Base-by-base conservation (phyloP, 2,888 invertebrate genomes). In the Lymantria dispar region DNA sequence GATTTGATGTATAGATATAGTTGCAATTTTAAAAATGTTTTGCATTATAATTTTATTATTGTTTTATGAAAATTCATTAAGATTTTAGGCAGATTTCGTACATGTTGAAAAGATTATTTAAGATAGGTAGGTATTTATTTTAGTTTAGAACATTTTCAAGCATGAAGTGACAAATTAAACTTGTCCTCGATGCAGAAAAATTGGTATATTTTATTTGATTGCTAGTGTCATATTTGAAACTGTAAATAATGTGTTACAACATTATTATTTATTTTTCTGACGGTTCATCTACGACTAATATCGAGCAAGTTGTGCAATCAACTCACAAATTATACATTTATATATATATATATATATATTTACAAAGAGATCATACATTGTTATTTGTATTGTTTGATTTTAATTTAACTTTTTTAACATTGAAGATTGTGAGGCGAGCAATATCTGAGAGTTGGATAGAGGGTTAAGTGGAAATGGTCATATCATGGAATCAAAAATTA, bases 11-110 rank as follows among this genome's bases (percentile, higher is more conserved):
- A 88, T 88, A 88, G 87, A 85, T 83, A 85, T 88, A 88, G 87
- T 80, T 87, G 81, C 87, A 89, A 90, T 89, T 89, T 90, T 85
- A 87, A 90, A 90, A 88, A 87, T 89, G 88, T 90, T 91, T 91
- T 88, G 87, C 87, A 90, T 91, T 88, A 87, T 91, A 90, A 90
- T 91, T 91, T 91, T 91, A 91, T 91, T 87, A 87, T 90, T 91
- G 88, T 90, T 90, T 91, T 89, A 85, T 85, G 84, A 80, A 85
- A 75, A 79, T 86, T 74, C 84, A 85, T 83, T 87, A 88, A 87
- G 84, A 85, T 85, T 87, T 84, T 88, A 89, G 87, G 85, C 85
- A 82, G 85, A 81, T 85, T 89, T 87, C 85, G 84, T 87, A 85
- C 80, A 84, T 85, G 87, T 89, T 88, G 86, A 89, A 81, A 86